Base-by-base conservation (phyloP, 1,140 invertebrate genomes). In the Tetramorium alpestre region DNA sequence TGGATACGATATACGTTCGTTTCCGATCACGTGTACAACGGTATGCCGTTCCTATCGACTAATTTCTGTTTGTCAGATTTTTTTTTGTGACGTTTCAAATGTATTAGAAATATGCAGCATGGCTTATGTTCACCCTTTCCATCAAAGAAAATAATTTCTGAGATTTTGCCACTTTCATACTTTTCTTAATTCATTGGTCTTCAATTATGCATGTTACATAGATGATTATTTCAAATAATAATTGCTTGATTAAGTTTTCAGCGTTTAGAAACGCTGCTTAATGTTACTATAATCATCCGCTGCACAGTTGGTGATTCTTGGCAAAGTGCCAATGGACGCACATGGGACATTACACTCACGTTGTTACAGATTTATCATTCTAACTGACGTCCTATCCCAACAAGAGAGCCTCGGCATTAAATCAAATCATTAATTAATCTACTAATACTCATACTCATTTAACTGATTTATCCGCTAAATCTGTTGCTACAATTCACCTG, bases 191-290 rank as follows among this genome's bases (percentile, higher is more conserved):
- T 33, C 2, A 2, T 33, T 33, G 28, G 0, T 33, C 33, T 33
- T 33, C 33, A 33, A 67, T 73, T 75, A 3, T 8, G 38, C 10
- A 3, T 28, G n/a, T 22, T 54, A 75, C 56, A 51, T 44, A 62
- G 58, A 33, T n/a, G 54, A 84, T 82, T 73, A 25, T 28, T 18
- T 11, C 33, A 10, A 58, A 2, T 28, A 75, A 70, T 69, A 47
- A 64, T 64, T 38, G 85, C 56, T 91, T 91, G 85, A 91, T 91
- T 91, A 91, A 91, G 85, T 51, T 58, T 44, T 47, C 60, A 60
- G 28, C 38, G 69, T 69, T n/a, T 75, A 67, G n/a, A 41, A 86
- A 75, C 41, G 67, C 58, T 51, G 73, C 62, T 56, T 78, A 67
- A 90, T 84, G 88, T 75, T 90, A 76, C 69, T 73, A 49, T 67